Evolutionary conservation across 2,888 invertebrate genomes (phyloP).

Genomic region (Cantharis flavilabris): DNA sequence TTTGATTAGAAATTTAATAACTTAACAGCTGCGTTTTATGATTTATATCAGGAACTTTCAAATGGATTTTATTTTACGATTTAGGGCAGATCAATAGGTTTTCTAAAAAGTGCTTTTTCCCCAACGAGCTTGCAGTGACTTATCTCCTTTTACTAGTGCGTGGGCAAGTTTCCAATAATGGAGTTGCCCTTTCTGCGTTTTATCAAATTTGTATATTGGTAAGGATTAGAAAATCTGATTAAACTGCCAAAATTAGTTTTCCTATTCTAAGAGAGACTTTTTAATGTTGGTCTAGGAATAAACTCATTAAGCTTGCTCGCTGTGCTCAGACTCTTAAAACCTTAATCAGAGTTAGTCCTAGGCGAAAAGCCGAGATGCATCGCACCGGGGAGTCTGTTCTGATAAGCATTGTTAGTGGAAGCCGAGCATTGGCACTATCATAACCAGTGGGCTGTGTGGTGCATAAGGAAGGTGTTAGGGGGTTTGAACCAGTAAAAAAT

Average conservation of each 20-base stretch:
- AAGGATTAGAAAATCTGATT: background rate
- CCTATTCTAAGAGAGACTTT: background rate
- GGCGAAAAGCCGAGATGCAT: background rate
- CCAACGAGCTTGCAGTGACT: background rate
- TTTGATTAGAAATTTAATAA: background rate
- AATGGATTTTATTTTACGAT: background rate
- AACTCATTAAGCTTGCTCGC: background rate
- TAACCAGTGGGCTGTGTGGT: background rate
- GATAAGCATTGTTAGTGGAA: background rate
- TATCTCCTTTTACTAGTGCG: background rate
- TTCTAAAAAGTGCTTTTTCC: background rate
- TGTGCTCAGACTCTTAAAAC: background rate
- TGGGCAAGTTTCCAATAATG: background rate
- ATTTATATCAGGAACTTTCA: background rate
- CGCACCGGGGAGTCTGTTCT: background rate
- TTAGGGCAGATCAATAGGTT: background rate
- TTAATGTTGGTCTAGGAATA: background rate
- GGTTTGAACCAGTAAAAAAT: background rate
- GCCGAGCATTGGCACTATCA: background rate
- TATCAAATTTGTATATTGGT: too few relatives aligned
- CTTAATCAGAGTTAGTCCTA: background rate
- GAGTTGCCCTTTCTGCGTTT: background rate
- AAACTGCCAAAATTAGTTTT: background rate
- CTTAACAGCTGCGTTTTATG: background rate
- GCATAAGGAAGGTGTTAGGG: background rate